Base-by-base conservation (phyloP, 2,113 vertebrate species). In the Xerus inauris region DNA sequence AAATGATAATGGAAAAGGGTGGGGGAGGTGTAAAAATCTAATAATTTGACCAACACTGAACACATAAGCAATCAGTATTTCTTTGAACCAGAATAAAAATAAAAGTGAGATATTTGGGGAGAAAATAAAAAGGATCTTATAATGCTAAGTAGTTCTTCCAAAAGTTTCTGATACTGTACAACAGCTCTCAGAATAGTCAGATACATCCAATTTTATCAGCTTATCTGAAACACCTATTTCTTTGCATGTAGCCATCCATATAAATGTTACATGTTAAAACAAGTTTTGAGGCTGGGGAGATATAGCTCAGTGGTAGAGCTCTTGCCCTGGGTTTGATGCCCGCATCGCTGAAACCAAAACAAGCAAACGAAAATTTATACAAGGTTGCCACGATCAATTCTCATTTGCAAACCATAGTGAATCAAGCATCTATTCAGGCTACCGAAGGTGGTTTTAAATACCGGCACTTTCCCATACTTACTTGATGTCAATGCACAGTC, bases 341-440 rank as follows among this genome's bases (percentile, higher is more conserved):
- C 5, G 54, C 14, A 20, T 2, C 7, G 28, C 35, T 9, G 35
- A 32, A 82, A 62, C 22, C 8, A 62, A 62, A 26, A 62, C 8
- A 62, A 59, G 26, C 22, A 26, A 97, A 91, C 11, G 24, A 59
- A n/a, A 54, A 35, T 94, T 97, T 92, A 90, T 85, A 81, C 49
- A 47, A 97, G 57, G 77, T 62, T 92, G 45, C 76, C 77, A 93
- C 69, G 67, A 95, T 95, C 92, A 0, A 0, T 72, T 96, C 93
- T 87, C 73, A 81, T 81, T 87, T 59, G 80, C 45, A 59, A 94
- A 85, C 1, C 19, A 40, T 57, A 90, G 54, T 91, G 80, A 83
- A 93, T 94, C 81, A 97, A 85, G 32, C 5, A 12, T 57, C 26
- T 26, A 24, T 19, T 80, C 19, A 91, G 38, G 72, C 17, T 81